A percentile compares a stretch with the other conserved stretches of the same genome.
Conservation (phyloP, 1,140 invertebrate species). For the Hesperophylax magnus region DNA sequence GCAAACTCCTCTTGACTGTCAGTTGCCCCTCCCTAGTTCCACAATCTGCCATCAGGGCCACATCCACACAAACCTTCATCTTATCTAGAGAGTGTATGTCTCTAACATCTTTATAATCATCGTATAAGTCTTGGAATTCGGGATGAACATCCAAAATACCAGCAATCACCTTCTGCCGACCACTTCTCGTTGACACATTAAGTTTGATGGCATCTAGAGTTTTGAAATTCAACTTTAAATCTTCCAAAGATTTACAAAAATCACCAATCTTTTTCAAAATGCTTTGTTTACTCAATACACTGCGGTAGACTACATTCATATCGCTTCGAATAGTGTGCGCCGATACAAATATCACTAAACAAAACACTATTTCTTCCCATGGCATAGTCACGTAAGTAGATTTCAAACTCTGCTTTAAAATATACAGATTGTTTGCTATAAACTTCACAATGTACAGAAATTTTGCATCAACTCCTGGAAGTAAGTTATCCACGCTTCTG, state of each 20-base stretch:
- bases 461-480: too few species aligned
- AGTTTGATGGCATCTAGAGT: not conserved
- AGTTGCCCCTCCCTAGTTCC: not conserved
- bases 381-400: not conserved
- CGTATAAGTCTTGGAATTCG: not conserved
- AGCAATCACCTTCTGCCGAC: not conserved
- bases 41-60: not conserved
- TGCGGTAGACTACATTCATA: not conserved
- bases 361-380: constrained; percentile 7
- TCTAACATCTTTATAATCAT: not conserved
- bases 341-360: not conserved
- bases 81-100: not conserved
- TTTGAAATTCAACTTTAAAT: not conserved
- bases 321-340: not conserved
- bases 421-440: not conserved
- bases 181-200: not conserved
- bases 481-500: too few species aligned
- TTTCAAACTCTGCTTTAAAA: not conserved
- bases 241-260: not conserved
- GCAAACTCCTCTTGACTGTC: not conserved
- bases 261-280: not conserved
- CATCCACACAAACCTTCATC: not conserved
- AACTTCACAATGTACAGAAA: not conserved
- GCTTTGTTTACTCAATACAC: not conserved
- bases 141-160: too few species aligned